These are phyloP conservation scores for Isotomurus palustris DNA, from an alignment of 2,888 invertebrate genomes.

Conservation along the genomic window DNA sequence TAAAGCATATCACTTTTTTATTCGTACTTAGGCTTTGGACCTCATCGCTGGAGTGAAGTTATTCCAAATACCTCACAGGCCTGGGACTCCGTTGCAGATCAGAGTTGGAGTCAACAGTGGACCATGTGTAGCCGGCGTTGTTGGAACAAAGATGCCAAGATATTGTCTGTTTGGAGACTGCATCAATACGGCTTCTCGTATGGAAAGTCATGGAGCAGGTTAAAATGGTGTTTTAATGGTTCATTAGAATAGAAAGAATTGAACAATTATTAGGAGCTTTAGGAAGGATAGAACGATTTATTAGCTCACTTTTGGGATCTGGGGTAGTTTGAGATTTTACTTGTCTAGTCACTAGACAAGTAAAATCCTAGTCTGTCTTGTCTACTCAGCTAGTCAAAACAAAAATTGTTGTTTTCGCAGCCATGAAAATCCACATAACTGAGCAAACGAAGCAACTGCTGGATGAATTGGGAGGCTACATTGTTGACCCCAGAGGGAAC, in stretches of 20 bases:
- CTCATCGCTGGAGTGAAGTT: conserved; percentile 55
- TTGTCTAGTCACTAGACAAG: too few relatives aligned
- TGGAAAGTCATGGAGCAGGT: conserved; percentile 14
- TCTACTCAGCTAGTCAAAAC: too few relatives aligned
- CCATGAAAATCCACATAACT: conserved; percentile 61
- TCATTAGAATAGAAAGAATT: neutral
- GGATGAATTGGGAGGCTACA: conserved; percentile 52
- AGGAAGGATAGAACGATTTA: neutral
- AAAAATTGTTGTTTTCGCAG: conserved; percentile 51
- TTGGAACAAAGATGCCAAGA: conserved; percentile 57
- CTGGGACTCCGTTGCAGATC: conserved; percentile 52
- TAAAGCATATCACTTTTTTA: neutral
- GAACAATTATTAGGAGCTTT: neutral
- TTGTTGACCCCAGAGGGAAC: conserved; percentile 44
- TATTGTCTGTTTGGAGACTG: conserved; percentile 57
- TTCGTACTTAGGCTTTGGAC: conserved; percentile 47
- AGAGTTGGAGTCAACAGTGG: conserved; percentile 62
- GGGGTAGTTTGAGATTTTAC: neutral
- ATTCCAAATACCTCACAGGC: conserved; percentile 57
- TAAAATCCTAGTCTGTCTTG: neutral
- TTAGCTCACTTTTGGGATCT: neutral
- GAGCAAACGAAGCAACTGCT: conserved; percentile 56
- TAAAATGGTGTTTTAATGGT: neutral
- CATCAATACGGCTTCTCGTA: conserved; percentile 52
- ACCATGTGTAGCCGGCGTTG: conserved; percentile 59